Percentiles rank a stretch among this genome's conserved stretches.
phyloP scores from a whole-genome alignment of 2,888 invertebrate species.

The Fissipunctia ypsillon region DNA sequence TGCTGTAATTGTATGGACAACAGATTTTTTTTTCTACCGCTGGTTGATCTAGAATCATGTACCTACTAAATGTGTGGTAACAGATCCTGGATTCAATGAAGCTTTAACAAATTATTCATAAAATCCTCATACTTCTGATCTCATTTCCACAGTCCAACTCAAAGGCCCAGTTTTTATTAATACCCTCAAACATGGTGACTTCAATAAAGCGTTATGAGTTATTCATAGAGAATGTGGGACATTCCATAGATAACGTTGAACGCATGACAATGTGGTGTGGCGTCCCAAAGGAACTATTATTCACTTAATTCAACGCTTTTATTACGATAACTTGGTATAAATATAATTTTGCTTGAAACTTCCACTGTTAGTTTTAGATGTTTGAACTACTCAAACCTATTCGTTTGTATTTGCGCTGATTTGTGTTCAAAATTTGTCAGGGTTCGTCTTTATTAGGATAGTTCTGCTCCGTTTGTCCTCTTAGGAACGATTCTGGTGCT shows the following conservation, averaged over 20 bases:
- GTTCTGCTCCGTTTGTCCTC: slow-evolving; percentile 11
- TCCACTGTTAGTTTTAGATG: slow-evolving; percentile 31
- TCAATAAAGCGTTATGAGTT: slow-evolving; percentile 71
- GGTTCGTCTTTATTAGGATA: slow-evolving; percentile 27
- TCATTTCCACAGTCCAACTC: slow-evolving; percentile 30
- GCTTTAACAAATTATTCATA: slow-evolving; percentile 35
- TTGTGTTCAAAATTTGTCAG: slow-evolving; percentile 30
- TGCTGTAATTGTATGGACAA: no score
- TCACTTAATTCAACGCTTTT: slow-evolving; percentile 63
- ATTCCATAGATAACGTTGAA: slow-evolving; percentile 65
- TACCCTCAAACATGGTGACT: slow-evolving; percentile 57
- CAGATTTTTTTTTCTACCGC: no score
- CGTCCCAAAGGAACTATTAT: slow-evolving; percentile 62
- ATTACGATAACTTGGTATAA: slow-evolving; percentile 40
- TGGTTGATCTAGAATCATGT: no score
- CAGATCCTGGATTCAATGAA: slow-evolving; percentile 14
- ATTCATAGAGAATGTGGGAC: slow-evolving; percentile 69
- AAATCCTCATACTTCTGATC: slow-evolving; percentile 16
- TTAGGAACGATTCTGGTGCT: slow-evolving; percentile 7
- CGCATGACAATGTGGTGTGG: slow-evolving; percentile 56
- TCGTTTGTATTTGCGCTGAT: slow-evolving; percentile 38
- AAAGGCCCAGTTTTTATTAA: slow-evolving; percentile 62
- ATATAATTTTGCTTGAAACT: slow-evolving; percentile 47
- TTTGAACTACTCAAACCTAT: slow-evolving; percentile 31
- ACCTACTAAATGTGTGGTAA: no score